phyloP scores from a whole-genome alignment of 2,797 vertebrate genomes.

The Rhinella marina region DNA sequence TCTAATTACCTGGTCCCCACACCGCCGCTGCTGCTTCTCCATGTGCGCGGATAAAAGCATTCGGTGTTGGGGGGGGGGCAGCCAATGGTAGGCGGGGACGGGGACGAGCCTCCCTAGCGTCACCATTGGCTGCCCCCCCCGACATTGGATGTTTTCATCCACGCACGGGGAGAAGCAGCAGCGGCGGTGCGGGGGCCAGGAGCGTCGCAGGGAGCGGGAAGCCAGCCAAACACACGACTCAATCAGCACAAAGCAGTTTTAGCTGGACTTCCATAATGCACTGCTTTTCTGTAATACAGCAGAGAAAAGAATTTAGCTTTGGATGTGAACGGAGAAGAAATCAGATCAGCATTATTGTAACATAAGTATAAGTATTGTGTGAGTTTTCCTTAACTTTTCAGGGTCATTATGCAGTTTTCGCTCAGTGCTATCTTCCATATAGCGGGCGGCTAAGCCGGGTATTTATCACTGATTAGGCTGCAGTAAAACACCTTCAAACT shows the following conservation, averaged over 20 bases:
- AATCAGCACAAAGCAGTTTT: too few species aligned
- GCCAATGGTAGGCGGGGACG: too few species aligned
- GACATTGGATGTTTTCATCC: too few species aligned
- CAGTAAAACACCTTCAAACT: conserved; percentile 55
- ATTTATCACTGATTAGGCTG: conserved; percentile 41
- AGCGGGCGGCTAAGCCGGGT: conserved; percentile 6
- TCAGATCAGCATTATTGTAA: background rate
- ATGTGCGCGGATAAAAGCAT: too few species aligned
- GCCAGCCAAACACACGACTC: background rate
- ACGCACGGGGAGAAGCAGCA: too few species aligned
- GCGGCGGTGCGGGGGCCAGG: too few species aligned
- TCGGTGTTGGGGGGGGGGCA: too few species aligned
- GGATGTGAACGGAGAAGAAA: background rate
- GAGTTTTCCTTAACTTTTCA: conserved; percentile 14
- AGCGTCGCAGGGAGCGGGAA: too few species aligned
- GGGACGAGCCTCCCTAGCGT: too few species aligned
- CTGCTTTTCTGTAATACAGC: background rate
- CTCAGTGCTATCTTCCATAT: background rate
- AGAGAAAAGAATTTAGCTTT: background rate
- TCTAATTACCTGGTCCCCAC: too few species aligned
- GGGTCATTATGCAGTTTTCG: background rate
- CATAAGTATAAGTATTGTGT: background rate
- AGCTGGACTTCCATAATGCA: background rate
- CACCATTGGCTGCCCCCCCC: too few species aligned
- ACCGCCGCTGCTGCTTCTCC: too few species aligned